These are phyloP conservation scores for Cyanoramphus novaezelandiae DNA, from an alignment of 2,113 vertebrate genomes.

Conservation along the genomic window DNA sequence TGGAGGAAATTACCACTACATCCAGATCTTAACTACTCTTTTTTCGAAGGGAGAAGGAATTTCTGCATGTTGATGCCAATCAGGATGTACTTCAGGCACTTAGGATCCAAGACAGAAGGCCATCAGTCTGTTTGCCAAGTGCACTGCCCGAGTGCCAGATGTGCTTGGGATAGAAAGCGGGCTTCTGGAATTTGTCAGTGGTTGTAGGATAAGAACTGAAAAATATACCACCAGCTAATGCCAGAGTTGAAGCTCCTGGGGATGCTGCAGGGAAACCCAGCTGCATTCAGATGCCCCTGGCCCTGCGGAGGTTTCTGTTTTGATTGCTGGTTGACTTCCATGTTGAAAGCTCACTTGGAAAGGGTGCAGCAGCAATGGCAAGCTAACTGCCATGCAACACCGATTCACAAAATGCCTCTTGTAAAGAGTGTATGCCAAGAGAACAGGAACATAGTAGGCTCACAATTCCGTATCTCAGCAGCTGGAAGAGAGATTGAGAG, in stretches of 20 bases:
- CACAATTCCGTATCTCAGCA: neutral
- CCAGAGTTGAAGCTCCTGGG: neutral
- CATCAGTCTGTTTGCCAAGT: slow-evolving; percentile 25
- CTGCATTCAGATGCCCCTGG: neutral
- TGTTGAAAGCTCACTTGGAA: neutral
- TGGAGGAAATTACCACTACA: slow-evolving; percentile 36
- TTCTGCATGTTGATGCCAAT: slow-evolving; percentile 45
- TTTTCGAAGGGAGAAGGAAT: slow-evolving; percentile 39
- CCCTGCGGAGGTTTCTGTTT: neutral
- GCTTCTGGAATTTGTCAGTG: neutral
- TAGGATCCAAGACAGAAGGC: slow-evolving; percentile 14
- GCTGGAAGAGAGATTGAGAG: slow-evolving; percentile 4
- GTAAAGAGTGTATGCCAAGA: neutral
- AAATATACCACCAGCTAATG: neutral
- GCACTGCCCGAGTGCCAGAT: slow-evolving; percentile 18
- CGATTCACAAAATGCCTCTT: neutral
- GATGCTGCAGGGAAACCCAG: slow-evolving; percentile 9
- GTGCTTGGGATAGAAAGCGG: slow-evolving; percentile 14
- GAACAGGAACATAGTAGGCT: neutral
- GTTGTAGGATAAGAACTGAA: neutral
- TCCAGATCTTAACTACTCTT: neutral
- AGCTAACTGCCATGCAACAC: neutral
- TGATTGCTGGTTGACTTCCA: neutral
- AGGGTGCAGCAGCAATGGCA: neutral
- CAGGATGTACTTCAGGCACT: slow-evolving; percentile 53